Evolutionary conservation across 1,140 invertebrate species (phyloP), one percentile per base, ranked within the genome.

Genomic region (Temnothorax longispinosus): DNA sequence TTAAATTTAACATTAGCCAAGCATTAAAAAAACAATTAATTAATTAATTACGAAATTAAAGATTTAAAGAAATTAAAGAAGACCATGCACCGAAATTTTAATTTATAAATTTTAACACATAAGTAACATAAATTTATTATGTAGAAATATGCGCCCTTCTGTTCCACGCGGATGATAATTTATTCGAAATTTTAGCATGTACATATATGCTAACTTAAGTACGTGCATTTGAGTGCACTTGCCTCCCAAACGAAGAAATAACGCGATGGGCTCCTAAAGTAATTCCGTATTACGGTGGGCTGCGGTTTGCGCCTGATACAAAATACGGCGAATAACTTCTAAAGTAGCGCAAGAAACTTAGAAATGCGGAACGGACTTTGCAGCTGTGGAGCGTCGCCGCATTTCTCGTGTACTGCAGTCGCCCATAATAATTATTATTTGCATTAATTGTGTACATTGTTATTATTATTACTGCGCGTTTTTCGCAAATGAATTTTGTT

Each of bases 331-430:
- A 60, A 50, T 84, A 84, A 21, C 69, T 75, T 60, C 13, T 58
- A 60, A 82, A 82, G 27, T 74, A 82, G 27, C 60, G 38, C n/a
- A 27, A 56, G 52, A 47, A 82, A 74, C 80, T 74, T 72, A 11
- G 54, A 58, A 27, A 41, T 35, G 56, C 21, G 6, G 18, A 74
- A 54, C 41, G n/a, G 41, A 60, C 41, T 84, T 84, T 62, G 54
- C 52, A 13, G 65, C 15, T 65, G 64, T 27, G 11, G 13, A 2
- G 11, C 71, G 10, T 60, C 27, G 32, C n/a, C 6, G 47, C 47
- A 32, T 47, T 44, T 62, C 27, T 10, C 6, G n/a, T n/a, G 41
- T 32, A 74, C 27, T 27, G 71, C 54, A 35, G 54, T 50, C 41
- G n/a, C 8, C 10, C 44, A n/a, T 74, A 84, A 84, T 84, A 60